Percentiles rank a stretch among this genome's conserved stretches.
phyloP scores from a whole-genome alignment of 2,113 vertebrate species.

The Gila orcuttii region DNA sequence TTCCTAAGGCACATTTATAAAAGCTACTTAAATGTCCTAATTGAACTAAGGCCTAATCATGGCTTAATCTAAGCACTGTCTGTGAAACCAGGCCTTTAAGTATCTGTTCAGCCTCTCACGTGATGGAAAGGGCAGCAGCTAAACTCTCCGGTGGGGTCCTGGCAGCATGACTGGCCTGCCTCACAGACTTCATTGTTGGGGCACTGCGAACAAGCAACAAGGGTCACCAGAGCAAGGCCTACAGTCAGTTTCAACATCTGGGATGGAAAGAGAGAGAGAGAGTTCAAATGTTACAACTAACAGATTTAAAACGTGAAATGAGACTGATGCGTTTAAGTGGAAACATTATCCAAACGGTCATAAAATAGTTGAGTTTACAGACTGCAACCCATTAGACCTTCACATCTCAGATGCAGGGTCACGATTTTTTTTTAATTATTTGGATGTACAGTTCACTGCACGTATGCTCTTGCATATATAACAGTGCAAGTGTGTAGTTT shows the following conservation, averaged over 20 bases:
- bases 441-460: background rate
- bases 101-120: slow-evolving; percentile 36
- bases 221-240: slow-evolving; percentile 59
- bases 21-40: too few species aligned
- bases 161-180: slow-evolving; percentile 79
- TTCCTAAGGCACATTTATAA: too few species aligned
- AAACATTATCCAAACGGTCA: background rate
- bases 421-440: background rate
- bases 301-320: background rate
- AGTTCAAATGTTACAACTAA: background rate
- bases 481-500: background rate
- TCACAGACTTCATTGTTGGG: slow-evolving; percentile 71
- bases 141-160: slow-evolving; percentile 53
- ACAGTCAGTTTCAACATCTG: slow-evolving; percentile 72
- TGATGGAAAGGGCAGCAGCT: slow-evolving; percentile 75
- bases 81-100: background rate
- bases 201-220: slow-evolving; percentile 64
- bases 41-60: too few species aligned
- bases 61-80: too few species aligned
- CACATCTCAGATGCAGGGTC: background rate
- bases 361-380: too few species aligned
- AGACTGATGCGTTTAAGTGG: background rate
- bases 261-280: background rate
- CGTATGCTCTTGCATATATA: background rate
- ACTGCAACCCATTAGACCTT: background rate